Base-by-base conservation (phyloP, 2,797 vertebrate species). In the Syngnathus rostellatus region DNA sequence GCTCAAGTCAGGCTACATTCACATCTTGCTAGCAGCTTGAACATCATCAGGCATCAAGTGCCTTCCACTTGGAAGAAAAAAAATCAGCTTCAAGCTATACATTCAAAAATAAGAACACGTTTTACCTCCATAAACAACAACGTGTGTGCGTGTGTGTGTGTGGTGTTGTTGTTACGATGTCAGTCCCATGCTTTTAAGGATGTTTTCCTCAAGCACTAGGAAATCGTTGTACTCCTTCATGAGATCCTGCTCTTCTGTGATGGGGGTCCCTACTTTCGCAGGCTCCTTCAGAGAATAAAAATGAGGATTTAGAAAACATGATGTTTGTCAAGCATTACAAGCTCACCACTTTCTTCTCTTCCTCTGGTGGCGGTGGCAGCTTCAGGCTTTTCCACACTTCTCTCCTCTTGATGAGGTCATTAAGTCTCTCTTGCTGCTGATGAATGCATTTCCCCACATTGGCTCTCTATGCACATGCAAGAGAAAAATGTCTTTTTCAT, bases 401-500 rank as follows among this genome's bases (percentile, higher is more conserved):
- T 46, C 76, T 77, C 66, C 82, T 86, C 73, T 89, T 81, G 68
- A 91, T 77, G 62, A 87, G 76, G 31, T 91, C 90, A 41, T 84
- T 86, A 72, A 95, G 76, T 19, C 89, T 81, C 8, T 88, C 90
- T 75, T 91, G 86, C 87, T 94, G 93, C 83, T 85, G 90, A 70
- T 94, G 87, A 45, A 96, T 92, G 83, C 92, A 95, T 70, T 87
- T 73, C 63, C 73, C 86, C 70, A 96, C 12, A 0, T 53, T 89
- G 10, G 72, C 62, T 53, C 66, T 73, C 96, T 99, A 69, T 64
- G 77, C 25, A 72, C 31, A 67, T 7, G 59, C 16, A 68, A 59
- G 11, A 45, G 8, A 62, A 14, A 12, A 31, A 4, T 4, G 31
- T 31, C 31, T 21, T 31, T 12, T 14, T 14, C 2, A 1, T 37